Conservation (phyloP, 1,140 invertebrate species). For the Chironomus striatipennis region DNA sequence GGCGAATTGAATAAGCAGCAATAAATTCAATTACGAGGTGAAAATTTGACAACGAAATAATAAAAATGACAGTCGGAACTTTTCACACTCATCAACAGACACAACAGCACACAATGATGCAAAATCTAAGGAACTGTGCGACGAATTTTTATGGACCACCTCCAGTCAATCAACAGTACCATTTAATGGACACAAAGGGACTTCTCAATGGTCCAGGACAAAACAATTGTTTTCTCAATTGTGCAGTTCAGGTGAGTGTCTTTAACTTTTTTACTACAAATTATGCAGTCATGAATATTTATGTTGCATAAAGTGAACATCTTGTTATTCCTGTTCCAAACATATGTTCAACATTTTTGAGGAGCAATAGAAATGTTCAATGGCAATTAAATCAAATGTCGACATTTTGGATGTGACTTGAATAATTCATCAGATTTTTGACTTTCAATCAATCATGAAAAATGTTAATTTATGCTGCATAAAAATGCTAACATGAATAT, state of each 20-base stretch:
- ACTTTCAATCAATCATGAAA: too few relatives aligned
- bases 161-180: not conserved
- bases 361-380: not conserved
- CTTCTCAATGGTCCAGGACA: slow-evolving; percentile 87
- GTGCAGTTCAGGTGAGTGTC: slow-evolving; percentile 82
- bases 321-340: not conserved
- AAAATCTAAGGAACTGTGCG: not conserved
- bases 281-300: too few relatives aligned
- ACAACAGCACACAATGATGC: not conserved
- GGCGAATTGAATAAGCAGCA: too few relatives aligned
- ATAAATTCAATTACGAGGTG: not conserved
- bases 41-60: not conserved
- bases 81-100: not conserved
- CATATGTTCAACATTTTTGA: not conserved
- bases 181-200: slow-evolving; percentile 59
- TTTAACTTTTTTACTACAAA: not conserved
- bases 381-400: too few relatives aligned
- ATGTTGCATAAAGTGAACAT: not conserved
- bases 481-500: too few relatives aligned
- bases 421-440: too few relatives aligned
- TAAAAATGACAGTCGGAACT: not conserved
- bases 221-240: slow-evolving; percentile 95
- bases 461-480: too few relatives aligned
- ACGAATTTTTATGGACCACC: not conserved
- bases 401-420: too few relatives aligned